phyloP scores from a whole-genome alignment of 2,797 vertebrate species.

The Pseudopleuronectes americanus region DNA sequence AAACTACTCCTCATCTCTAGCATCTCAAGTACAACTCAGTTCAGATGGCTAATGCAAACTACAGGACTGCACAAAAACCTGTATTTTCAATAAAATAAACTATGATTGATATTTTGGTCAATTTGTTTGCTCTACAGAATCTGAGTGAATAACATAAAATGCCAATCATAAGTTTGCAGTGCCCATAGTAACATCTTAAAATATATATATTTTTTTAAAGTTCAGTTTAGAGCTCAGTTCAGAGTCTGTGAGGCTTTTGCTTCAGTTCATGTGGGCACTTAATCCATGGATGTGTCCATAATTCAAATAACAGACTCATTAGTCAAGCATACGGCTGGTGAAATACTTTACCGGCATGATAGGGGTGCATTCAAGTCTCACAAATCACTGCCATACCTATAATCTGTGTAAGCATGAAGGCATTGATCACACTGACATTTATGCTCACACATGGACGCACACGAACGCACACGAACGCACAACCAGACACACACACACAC shows the following conservation, averaged over 20 bases:
- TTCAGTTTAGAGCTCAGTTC: not conserved
- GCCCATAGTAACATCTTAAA: not conserved
- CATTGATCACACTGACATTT: conserved; percentile 1
- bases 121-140: not conserved
- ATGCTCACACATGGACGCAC: not conserved
- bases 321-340: not conserved
- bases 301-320: conserved; percentile 32
- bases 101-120: not conserved
- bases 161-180: not conserved
- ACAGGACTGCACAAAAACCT: not conserved
- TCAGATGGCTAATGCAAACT: not conserved
- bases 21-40: not conserved
- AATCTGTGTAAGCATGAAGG: conserved; percentile 6
- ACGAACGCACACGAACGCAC: not conserved
- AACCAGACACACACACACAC: not conserved
- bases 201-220: not conserved
- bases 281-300: not conserved
- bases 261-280: not conserved
- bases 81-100: not conserved
- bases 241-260: not conserved
- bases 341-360: conserved; percentile 5
- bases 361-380: not conserved
- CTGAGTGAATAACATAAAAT: not conserved
- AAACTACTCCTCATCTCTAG: not conserved
- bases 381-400: conserved; percentile 3